Percentiles rank a stretch among this genome's conserved stretches.
These are phyloP conservation scores for Falcunculus frontatus DNA, from an alignment of 2,113 vertebrate species.

Conservation along the genomic window DNA sequence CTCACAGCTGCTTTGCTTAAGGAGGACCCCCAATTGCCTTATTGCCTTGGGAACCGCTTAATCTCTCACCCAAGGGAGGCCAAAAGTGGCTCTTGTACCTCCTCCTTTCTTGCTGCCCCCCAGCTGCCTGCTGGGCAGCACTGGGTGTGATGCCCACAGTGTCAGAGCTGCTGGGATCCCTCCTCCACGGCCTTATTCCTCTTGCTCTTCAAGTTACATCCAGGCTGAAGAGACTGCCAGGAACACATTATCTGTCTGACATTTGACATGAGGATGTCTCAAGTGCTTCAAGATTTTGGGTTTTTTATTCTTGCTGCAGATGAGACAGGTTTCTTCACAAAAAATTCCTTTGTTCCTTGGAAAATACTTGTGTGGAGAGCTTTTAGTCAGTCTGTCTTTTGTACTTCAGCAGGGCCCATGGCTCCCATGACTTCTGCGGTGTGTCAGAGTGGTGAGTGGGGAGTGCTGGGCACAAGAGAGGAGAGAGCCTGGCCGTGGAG, in stretches of 20 bases:
- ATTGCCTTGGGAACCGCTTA: neutral
- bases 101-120: neutral
- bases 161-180: neutral
- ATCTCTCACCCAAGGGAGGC: neutral
- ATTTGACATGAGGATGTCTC: neutral
- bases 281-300: neutral
- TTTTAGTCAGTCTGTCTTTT: neutral
- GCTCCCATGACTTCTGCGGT: neutral
- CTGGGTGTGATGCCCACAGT: no score
- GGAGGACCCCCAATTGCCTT: neutral
- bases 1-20: neutral
- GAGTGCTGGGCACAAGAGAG: neutral
- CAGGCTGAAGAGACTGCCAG: neutral
- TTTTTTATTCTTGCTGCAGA: neutral
- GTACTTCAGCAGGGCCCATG: neutral
- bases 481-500: neutral
- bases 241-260: accelerated
- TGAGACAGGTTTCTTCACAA: neutral
- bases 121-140: neutral
- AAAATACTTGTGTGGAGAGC: neutral
- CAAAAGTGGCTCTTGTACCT: neutral
- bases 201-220: neutral
- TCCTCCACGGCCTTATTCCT: neutral
- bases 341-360: neutral
- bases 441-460: accelerated